Evolutionary conservation across 1,140 invertebrate species (phyloP).

Genomic region (Listronotus bonariensis): DNA sequence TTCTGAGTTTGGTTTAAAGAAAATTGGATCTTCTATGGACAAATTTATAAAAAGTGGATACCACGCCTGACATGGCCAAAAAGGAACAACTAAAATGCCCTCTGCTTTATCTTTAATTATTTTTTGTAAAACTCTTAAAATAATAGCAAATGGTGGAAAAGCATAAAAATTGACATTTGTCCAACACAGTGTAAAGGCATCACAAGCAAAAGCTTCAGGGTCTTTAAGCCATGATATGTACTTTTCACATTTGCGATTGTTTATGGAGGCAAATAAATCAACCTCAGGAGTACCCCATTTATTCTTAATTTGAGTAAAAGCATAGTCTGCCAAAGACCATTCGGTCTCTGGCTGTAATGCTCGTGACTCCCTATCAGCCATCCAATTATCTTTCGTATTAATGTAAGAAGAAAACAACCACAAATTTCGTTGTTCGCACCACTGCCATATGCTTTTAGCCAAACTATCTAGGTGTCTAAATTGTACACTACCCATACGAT

Average conservation of each 20-base stretch:
- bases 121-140: conserved; percentile 35
- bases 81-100: conserved; percentile 9
- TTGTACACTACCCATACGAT: conserved; percentile 42
- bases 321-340: neutral
- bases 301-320: conserved; percentile 16
- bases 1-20: neutral
- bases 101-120: conserved; percentile 15
- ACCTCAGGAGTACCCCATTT: conserved; percentile 35
- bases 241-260: conserved; percentile 21
- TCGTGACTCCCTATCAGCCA: conserved; percentile 40
- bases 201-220: neutral
- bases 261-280: conserved; percentile 34
- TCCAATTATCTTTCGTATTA: conserved; percentile 28
- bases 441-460: conserved; percentile 37
- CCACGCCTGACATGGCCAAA: conserved; percentile 5
- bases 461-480: conserved; percentile 29
- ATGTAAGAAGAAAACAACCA: conserved; percentile 43
- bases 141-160: conserved; percentile 13
- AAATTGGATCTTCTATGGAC: neutral
- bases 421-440: conserved; percentile 40
- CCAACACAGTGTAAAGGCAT: conserved; percentile 26
- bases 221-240: conserved; percentile 22
- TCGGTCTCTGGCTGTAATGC: conserved; percentile 37
- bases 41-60: conserved; percentile 11
- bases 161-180: conserved; percentile 12